These are phyloP conservation scores for Miichthys miiuy DNA, from an alignment of 2,797 vertebrate genomes.

Conservation along the genomic window DNA sequence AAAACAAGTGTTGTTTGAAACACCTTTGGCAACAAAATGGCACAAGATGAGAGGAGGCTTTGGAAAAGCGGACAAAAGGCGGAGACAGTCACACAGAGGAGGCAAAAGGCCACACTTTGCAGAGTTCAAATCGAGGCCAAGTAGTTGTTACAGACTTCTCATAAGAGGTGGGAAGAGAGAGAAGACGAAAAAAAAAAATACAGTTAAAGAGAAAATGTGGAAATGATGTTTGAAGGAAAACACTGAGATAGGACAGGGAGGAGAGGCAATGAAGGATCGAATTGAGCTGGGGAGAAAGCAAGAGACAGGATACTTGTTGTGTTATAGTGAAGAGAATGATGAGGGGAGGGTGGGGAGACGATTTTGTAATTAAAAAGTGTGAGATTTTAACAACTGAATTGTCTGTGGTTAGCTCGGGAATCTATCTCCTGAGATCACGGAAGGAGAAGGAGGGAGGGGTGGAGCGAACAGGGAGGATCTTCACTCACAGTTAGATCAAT, in stretches of 20 bases:
- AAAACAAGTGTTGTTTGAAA: conserved; percentile 53
- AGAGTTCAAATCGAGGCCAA: conserved; percentile 67
- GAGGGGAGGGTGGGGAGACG: conserved; percentile 26
- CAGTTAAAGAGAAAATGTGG: conserved; percentile 43
- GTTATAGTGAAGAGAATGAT: conserved; percentile 23
- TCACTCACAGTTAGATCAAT: conserved; percentile 74
- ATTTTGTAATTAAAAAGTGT: conserved; percentile 75
- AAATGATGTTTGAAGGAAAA: conserved; percentile 32
- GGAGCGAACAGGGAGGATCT: conserved; percentile 46
- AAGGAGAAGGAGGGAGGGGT: conserved; percentile 1
- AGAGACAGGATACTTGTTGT: conserved; percentile 17
- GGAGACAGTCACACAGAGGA: conserved; percentile 19
- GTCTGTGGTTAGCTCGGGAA: conserved; percentile 53
- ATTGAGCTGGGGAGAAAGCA: conserved; percentile 44
- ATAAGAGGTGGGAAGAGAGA: conserved; percentile 22
- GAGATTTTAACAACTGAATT: conserved; percentile 71
- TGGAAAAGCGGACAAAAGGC: conserved; percentile 30
- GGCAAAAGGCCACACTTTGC: conserved; percentile 31
- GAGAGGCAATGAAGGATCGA: conserved; percentile 46
- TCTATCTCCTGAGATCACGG: conserved; percentile 58
- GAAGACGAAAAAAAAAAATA: not conserved
- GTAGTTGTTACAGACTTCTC: conserved; percentile 17
- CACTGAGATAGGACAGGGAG: not conserved
- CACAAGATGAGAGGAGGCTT: conserved; percentile 44
- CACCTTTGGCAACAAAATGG: conserved; percentile 36